phyloP scores from a whole-genome alignment of 2,113 vertebrate species.

The Sylvietta virens region DNA sequence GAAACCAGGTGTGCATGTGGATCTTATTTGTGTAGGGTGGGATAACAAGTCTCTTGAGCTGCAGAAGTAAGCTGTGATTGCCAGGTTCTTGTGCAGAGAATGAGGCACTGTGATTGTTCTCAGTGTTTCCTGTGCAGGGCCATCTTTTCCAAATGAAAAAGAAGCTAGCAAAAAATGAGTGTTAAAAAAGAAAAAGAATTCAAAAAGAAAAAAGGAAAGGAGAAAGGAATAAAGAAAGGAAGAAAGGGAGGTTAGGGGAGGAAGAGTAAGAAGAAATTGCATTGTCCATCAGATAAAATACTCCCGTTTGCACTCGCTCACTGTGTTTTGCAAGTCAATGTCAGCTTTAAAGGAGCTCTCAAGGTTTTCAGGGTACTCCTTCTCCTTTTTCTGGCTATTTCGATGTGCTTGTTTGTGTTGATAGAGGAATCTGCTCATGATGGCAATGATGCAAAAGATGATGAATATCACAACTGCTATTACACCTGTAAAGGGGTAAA shows the following conservation, averaged over 20 bases:
- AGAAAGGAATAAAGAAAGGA: not conserved
- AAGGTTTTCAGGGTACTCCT: constrained; percentile 81
- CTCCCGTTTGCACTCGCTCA: constrained; percentile 91
- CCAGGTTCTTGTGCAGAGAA: constrained; percentile 16
- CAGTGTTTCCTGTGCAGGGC: constrained; percentile 40
- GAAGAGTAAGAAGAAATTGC: constrained; percentile 22
- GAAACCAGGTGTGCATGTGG: not conserved
- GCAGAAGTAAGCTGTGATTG: constrained; percentile 6
- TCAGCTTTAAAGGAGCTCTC: constrained; percentile 89
- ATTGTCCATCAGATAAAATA: constrained; percentile 90
- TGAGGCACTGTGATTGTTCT: constrained; percentile 29
- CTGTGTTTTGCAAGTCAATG: constrained; percentile 87
- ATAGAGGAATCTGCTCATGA: constrained; percentile 88
- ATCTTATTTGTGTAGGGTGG: constrained; percentile 14
- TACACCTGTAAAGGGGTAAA: constrained; percentile 73
- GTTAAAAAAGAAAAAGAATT: not conserved
- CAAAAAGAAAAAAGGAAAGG: not conserved
- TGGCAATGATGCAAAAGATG: constrained; percentile 83
- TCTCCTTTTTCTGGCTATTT: constrained; percentile 79
- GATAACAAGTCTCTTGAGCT: not conserved
- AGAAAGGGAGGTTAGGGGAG: not conserved
- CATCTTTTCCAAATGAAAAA: constrained; percentile 12
- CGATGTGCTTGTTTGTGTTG: constrained; percentile 85
- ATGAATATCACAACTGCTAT: constrained; percentile 91
- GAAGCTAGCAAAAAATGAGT: not conserved